Base-by-base conservation (phyloP, 2,888 invertebrate species). In the Luffia ferchaultella region DNA sequence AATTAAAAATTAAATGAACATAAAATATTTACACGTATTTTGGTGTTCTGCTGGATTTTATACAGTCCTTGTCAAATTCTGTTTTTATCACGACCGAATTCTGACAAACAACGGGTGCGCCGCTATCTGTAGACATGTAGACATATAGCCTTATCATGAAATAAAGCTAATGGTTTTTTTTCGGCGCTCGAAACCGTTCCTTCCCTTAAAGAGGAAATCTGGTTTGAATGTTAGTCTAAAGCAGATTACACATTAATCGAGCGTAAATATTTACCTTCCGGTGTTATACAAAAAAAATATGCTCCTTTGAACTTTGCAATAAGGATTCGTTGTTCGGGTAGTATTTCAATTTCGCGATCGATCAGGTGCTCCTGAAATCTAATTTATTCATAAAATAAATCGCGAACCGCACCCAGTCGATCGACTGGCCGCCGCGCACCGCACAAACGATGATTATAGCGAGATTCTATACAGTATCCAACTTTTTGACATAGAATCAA, bases 271-370 rank as follows among this genome's bases (percentile, higher is more conserved):
- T 30, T 30, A 12, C 3, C 5, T 7, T 30, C 12, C 5, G 3
- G 3, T 30, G 3, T 12, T 30, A 7, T 12, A 12, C 12, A 30
- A 12, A 30, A 30, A 30, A 30, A 12, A 30, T 12, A 30, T 12
- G 30, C 30, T 30, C 3, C 30, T 3, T 30, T 30, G 30, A 12
- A 7, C 12, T 30, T 30, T 12, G 5, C 30, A 12, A 12, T 30
- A 12, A 30, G 30, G 30, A n/a, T 49, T 60, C 63, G 58, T 53
- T 57, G 59, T 60, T 56, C 55, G 60, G 67, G 62, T 62, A 68
- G 68, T 73, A 71, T 75, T 74, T 74, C 66, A 71, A 74, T 73
- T 76, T 70, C 65, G 58, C 60, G 58, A 55, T 60, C 58, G 46
- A 56, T 55, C 59, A 58, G 57, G 60, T 59, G 58, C 53, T 58